These are phyloP conservation scores for Silurus aristotelis DNA, from an alignment of 2,797 vertebrate species.

Conservation along the genomic window DNA sequence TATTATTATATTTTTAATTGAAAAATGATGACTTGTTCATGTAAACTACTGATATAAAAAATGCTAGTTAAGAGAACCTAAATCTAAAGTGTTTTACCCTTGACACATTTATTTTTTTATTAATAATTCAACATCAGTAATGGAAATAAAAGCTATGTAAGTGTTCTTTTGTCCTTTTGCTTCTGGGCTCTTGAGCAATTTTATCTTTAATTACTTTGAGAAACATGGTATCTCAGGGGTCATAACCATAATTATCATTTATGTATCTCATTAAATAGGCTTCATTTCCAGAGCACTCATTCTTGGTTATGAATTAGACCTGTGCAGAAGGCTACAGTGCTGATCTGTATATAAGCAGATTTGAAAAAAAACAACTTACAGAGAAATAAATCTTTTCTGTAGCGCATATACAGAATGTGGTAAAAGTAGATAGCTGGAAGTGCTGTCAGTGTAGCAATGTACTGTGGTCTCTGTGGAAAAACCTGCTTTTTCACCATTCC, in stretches of 20 bases:
- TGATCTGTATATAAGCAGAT: slow-evolving; percentile 29
- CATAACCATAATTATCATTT: slow-evolving; percentile 62
- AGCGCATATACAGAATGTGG: neutral
- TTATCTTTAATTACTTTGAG: slow-evolving; percentile 59
- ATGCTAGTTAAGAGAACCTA: neutral
- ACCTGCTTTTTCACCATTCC: neutral
- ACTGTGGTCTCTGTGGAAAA: neutral
- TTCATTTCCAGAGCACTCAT: slow-evolving; percentile 47
- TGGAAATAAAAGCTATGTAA: slow-evolving; percentile 38
- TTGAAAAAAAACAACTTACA: slow-evolving; percentile 24
- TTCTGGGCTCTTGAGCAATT: slow-evolving; percentile 52
- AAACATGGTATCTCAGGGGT: slow-evolving; percentile 52
- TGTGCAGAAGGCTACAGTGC: slow-evolving; percentile 34
- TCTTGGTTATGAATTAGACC: slow-evolving; percentile 45
- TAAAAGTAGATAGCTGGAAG: neutral
- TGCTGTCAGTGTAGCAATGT: neutral
- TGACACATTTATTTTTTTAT: neutral
- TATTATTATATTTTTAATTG: neutral
- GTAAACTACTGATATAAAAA: neutral
- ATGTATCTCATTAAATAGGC: slow-evolving; percentile 58
- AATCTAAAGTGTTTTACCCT: slow-evolving; percentile 17
- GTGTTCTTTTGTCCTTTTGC: slow-evolving; percentile 51
- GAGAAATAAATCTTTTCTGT: slow-evolving; percentile 14
- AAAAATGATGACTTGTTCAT: neutral
- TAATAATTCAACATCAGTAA: slow-evolving; percentile 47